Base-by-base conservation (phyloP, 2,888 invertebrate genomes). In the Ichneumoninae sp. region DNA sequence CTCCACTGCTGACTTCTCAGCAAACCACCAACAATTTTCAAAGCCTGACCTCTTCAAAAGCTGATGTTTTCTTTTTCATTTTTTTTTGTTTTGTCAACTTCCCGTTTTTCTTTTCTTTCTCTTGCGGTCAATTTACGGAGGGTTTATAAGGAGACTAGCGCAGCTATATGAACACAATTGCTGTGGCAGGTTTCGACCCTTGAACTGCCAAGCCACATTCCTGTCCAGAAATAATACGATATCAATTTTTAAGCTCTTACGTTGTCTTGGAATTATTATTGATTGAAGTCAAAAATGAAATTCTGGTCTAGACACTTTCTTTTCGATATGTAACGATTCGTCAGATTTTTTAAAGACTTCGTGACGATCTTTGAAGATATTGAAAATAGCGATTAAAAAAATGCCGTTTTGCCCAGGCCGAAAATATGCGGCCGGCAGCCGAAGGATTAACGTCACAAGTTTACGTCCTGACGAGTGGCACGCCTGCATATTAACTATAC, bases 1-100 rank as follows among this genome's bases (percentile, higher is more conserved):
- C 50, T 36, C 36, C 52, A 19, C 22, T 62, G 16, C 5, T 62
- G 62, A 79, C 70, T 50, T 52, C 62, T 79, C 65, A 52, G 70
- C 78, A 65, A 30, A 62, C 78, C 33, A 62, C 69, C 69, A 71
- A 62, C 62, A 19, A 40, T 79, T 47, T 60, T 62, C 62, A 47
- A 70, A 60, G 70, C 50, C 30, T 44, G 70, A 70, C 65, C 70
- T 54, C 68, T 19, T 40, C 26, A 44, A 40, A 16, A 26, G 13
- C 19, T 16, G 33, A n/a, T 19, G 19, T 44, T n/a, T n/a, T 62
- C 30, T 60, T 47, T 50, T 69, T 62, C 19, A 10, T 33, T 19
- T 57, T 19, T 50, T 36, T 30, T 50, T 26, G 2, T 30, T 44
- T 7, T 47, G 16, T 52, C 19, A 19, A 7, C 2, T 19, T 47